Evolutionary conservation across 2,797 vertebrate genomes (phyloP).

Genomic region (Schizopygopsis malacanthus): DNA sequence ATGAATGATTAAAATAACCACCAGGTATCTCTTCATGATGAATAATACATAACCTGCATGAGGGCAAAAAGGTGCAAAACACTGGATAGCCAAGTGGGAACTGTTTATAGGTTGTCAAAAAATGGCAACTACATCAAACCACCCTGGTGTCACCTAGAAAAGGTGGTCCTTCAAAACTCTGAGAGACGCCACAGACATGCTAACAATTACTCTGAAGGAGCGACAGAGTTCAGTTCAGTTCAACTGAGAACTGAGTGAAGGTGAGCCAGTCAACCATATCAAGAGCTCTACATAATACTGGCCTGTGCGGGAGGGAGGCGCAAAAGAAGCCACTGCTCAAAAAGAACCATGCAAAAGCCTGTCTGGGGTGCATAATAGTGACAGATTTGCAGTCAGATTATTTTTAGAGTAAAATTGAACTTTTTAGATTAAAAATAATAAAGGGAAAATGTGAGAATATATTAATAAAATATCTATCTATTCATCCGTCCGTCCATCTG

Average conservation of each 20-base stretch:
- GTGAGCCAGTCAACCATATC: constrained; percentile 19
- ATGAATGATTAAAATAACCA: constrained; percentile 32
- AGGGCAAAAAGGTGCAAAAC: neutral
- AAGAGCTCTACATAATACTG: constrained; percentile 2
- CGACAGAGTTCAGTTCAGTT: constrained; percentile 2
- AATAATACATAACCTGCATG: constrained; percentile 34
- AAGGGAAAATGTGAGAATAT: no score
- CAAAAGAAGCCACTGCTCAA: constrained; percentile 21
- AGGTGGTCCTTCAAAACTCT: constrained; percentile 8
- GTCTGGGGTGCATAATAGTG: neutral
- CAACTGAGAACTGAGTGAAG: constrained; percentile 10
- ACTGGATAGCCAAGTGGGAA: constrained; percentile 9
- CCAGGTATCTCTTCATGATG: constrained; percentile 18
- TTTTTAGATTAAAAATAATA: neutral
- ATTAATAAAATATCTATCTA: neutral
- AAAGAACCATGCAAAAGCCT: neutral
- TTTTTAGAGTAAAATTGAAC: neutral
- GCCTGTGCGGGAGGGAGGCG: neutral
- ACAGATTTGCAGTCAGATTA: neutral
- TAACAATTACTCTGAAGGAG: constrained; percentile 19
- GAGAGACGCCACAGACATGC: constrained; percentile 10
- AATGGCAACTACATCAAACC: constrained; percentile 2
- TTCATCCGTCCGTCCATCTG: neutral
- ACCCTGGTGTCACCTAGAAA: neutral
- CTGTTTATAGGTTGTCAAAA: constrained; percentile 19